Base-by-base conservation (phyloP, 1,140 invertebrate species). In the Drosophila sproati region DNA sequence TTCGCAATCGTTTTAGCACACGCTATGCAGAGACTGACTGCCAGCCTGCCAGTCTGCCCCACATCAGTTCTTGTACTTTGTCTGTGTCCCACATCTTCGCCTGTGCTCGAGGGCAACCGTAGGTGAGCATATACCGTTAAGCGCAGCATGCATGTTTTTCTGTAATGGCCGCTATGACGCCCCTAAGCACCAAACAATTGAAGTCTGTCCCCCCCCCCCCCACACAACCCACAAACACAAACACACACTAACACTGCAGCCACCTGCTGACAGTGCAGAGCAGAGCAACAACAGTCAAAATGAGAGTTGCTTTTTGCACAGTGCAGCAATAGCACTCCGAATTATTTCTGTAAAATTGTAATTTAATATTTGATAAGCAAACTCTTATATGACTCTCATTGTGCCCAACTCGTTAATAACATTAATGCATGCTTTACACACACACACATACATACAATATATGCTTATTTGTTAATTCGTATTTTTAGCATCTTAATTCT, bases 11-110 rank as follows among this genome's bases (percentile, higher is more conserved):
- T 64, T 75, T 63, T 57, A 75, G 34, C 52, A 47, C 35, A n/a
- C 51, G n/a, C 50, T 67, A n/a, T 47, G 20, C 32, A 51, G 64
- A 20, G 20, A n/a, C 34, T 47, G 10, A 10, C 54, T 28, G 63
- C 37, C 41, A 48, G 54, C 35, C 34, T 47, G 10, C 20, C 54
- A n/a, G 63, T 32, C 41, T 52, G 54, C 35, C 55, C 51, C 57
- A 62, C 66, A 61, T 61, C 64, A 47, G 56, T 69, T 61, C 70
- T 68, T 60, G 5, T 48, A 60, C 48, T 73, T 54, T 73, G 56
- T 61, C 34, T 73, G 64, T 75, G 73, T 52, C 67, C 73, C 73
- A 75, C 73, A 75, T 75, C 72, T 74, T 73, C 63, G 31, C 7
- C 60, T 48, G 56, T 37, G 54, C 55, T 61, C 61, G 56, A 54